Base-by-base conservation (phyloP, 2,888 invertebrate genomes). In the Prosapia bicincta region DNA sequence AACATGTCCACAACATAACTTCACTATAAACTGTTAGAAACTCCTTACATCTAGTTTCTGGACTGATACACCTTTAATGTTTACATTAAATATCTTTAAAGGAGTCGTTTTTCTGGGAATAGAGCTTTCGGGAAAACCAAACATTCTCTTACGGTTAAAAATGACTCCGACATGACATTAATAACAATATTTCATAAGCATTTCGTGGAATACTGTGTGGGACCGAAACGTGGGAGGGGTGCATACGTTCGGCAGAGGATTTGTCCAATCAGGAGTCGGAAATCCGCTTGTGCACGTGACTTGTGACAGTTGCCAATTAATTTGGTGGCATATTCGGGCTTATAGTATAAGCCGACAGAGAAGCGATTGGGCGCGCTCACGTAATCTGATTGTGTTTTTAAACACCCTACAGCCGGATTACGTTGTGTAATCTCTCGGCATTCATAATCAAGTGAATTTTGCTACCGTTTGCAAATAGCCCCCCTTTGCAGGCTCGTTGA, bases 361-460 rank as follows among this genome's bases (percentile, higher is more conserved):
- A 75, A 75, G 71, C 66, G 75, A 75, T 75, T 75, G 75, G 69
- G 20, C 25, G n/a, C 30, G 23, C 66, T 28, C 70, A 10, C 10
- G 66, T 75, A 71, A 70, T 75, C 71, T 70, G 71, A 75, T 74
- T 74, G 74, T 74, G 74, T 74, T 74, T 74, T 74, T 74, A 74
- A 68, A 74, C 74, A 74, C 74, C 74, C 74, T 54, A 43, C 38
- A 25, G 66, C 24, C 1, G 71, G 75, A 70, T 74, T 74, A 69
- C 74, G 15, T 23, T 10, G 15, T 69, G 75, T 75, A 71, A 71
- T 75, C 71, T 71, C n/a, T 71, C 15, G 70, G 69, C 54, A 69
- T 30, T 38, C 20, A 43, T 74, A 43, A 74, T 74, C 68, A 66
- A 69, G 65, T 65, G 69, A 25, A 67, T 67, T 26, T 15, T 67